Base-by-base conservation (phyloP, 2,888 invertebrate species). In the Morpho achilles region DNA sequence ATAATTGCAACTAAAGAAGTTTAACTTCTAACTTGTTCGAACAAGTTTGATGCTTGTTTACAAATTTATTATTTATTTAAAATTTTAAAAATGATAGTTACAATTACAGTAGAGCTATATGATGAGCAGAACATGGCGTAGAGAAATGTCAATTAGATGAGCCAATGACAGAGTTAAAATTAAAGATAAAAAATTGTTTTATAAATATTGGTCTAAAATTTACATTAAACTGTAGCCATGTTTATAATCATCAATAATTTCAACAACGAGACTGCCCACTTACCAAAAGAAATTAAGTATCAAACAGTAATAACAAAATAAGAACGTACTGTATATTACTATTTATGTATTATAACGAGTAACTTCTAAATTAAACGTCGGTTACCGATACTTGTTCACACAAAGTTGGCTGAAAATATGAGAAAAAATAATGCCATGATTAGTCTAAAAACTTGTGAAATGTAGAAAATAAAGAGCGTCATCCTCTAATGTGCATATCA, bases 331-430 rank as follows among this genome's bases (percentile, higher is more conserved):
- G 78, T 75, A 75, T 78, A 74, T 74, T 69, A 75, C 74, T 79
- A 82, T 74, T 76, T 72, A 74, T 76, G 79, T 82, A 80, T 77
- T 77, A 80, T 80, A 82, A 82, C 82, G 82, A 82, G 74, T 83
- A 77, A 83, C 84, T 83, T 79, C 82, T 82, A 84, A 84, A 84
- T 80, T 76, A 82, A 81, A 81, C 84, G 76, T 80, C 82, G 76
- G 72, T 85, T 87, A 87, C 86, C 87, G 79, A 87, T 83, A 84
- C 80, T 82, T 83, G 87, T 89, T 89, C 88, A 90, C 88, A 87
- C 84, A 87, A 84, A 87, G 88, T 87, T 87, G 82, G 89, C 90
- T 90, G 90, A 80, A 90, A 89, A 88, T 84, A 76, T 82, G 80
- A 77, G 84, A 82, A 77, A 83, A 79, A 72, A 83, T 78, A 74